Percentiles rank a stretch among this genome's conserved stretches.
These are phyloP conservation scores for Trachelus troglodyta DNA, from an alignment of 2,888 invertebrate species.

Conservation along the genomic window DNA sequence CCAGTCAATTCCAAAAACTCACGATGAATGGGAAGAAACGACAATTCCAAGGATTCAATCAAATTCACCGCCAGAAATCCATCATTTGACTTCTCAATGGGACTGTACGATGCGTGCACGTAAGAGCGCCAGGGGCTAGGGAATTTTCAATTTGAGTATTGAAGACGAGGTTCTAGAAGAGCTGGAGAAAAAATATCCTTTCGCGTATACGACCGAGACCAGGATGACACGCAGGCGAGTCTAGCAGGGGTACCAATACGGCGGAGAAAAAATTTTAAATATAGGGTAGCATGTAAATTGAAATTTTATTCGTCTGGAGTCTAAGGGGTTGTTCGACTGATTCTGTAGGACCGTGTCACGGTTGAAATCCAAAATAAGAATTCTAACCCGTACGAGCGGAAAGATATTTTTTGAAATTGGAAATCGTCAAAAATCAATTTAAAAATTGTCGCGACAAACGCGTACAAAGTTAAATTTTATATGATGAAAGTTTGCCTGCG, in stretches of 20 bases:
- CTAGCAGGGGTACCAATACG: not conserved
- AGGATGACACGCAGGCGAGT: not conserved
- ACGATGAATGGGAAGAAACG: not conserved
- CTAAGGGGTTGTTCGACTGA: not conserved
- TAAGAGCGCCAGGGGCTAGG: not conserved
- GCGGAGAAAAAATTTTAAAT: not conserved
- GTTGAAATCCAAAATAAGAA: not conserved
- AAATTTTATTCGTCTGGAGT: not conserved
- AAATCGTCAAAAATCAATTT: not conserved
- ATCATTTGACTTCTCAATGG: not conserved
- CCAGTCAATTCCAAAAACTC: not conserved
- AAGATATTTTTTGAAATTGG: not conserved
- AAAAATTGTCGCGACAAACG: not conserved
- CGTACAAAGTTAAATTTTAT: not conserved
- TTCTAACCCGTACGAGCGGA: not conserved
- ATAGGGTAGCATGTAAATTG: not conserved
- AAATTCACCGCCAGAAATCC: not conserved
- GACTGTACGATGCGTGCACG: not conserved
- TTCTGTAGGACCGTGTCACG: not conserved
- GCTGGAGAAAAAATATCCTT: not conserved
- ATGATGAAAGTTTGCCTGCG: not conserved
- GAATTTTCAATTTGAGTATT: not conserved
- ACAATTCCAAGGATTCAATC: not conserved
- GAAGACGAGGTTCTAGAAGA: not conserved
- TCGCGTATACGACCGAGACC: not conserved